Base-by-base conservation (phyloP, 2,797 vertebrate species). In the Platalea minor region DNA sequence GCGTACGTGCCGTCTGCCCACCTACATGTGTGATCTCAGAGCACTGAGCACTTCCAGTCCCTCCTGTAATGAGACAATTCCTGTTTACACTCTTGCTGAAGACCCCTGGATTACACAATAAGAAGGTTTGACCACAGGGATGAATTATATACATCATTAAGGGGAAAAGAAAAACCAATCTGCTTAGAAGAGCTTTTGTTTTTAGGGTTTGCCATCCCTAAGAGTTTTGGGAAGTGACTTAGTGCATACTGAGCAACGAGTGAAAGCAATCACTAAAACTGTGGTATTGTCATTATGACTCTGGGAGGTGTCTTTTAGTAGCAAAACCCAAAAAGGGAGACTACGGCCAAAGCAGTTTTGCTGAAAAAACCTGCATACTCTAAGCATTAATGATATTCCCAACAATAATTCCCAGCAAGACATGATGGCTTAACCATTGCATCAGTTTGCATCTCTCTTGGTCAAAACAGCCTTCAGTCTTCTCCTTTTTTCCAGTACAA, bases 31-130 rank as follows among this genome's bases (percentile, higher is more conserved):
- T 89, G 95, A 93, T 41, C 89, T 94, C 92, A 89, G 89, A 91
- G 94, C 85, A 25, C 82, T 9, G 61, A 95, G 96, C 91, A 88
- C 91, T 85, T 91, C 95, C 95, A 97, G 96, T 83, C 81, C 96
- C 72, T 86, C 74, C 91, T 61, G 84, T 4, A 29, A 74, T 28
- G 53, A 91, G 92, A 84, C 85, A 92, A 17, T 65, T 97, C 94
- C 94, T 95, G 95, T 93, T 95, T 65, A 57, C 15, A 25, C 28
- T 50, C 50, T 46, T 21, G 35, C 83, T n/a, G 51, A 33, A 93
- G 92, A 70, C 91, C 92, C 92, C 93, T 21, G 70, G 17, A 18
- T 78, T 60, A 51, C 76, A 41, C 68, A 75, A n/a, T 5, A 0
- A 7, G 61, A 33, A 86, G n/a, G 19, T 45, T 19, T 56, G 31